Conservation (phyloP, 1,140 invertebrate genomes). For the Neomicropteryx cornuta region DNA sequence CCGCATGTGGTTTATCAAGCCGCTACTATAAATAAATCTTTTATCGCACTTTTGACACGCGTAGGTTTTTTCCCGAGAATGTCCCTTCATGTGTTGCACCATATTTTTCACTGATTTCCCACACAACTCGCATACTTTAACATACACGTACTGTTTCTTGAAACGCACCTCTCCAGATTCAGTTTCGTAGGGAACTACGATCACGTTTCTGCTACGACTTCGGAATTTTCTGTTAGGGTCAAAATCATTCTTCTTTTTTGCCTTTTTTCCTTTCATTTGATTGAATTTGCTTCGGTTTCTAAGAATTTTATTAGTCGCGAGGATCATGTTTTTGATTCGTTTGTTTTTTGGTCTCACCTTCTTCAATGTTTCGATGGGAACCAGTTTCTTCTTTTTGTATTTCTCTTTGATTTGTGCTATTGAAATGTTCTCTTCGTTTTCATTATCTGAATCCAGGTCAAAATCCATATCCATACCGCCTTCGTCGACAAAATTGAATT, state of each 20-base stretch:
- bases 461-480: neutral
- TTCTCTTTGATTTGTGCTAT: neutral
- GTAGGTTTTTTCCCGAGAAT: slow-evolving; percentile 41
- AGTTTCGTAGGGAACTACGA: slow-evolving; percentile 21
- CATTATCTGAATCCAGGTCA: slow-evolving; percentile 1
- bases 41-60: slow-evolving; percentile 44
- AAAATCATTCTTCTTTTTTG: too few species aligned
- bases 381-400: neutral
- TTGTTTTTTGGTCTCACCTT: too few species aligned
- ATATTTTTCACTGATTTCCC: slow-evolving; percentile 33
- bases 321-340: too few species aligned
- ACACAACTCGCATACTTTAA: slow-evolving; percentile 37
- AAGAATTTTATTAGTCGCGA: too few species aligned
- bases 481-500: neutral
- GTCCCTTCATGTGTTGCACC: slow-evolving; percentile 39
- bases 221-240: slow-evolving; percentile 22
- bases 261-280: too few species aligned
- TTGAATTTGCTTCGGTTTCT: too few species aligned
- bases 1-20: slow-evolving; percentile 34
- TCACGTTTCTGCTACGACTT: slow-evolving; percentile 9
- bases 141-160: slow-evolving; percentile 24
- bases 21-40: slow-evolving; percentile 37
- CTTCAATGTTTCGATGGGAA: too few species aligned
- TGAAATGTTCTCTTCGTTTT: neutral
- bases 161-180: slow-evolving; percentile 16